Base-by-base conservation (phyloP, 2,113 vertebrate genomes). In the Brachirus orientalis region DNA sequence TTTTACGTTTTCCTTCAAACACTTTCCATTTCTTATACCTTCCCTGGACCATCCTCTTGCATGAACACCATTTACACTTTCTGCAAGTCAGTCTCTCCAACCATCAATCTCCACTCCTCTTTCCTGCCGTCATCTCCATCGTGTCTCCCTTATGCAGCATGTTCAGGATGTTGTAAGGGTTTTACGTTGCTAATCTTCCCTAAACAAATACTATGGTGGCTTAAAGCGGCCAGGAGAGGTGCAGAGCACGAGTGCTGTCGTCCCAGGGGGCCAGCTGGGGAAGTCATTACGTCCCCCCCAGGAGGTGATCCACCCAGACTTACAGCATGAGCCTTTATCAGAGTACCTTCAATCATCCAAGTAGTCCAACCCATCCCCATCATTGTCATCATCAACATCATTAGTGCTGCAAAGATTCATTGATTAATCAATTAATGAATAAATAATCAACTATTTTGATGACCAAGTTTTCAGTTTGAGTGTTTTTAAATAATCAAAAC, bases 111-210 rank as follows among this genome's bases (percentile, higher is more conserved):
- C 71, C 55, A 75, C 75, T 60, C 50, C 64, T 64, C 69, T 68
- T 77, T 83, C 82, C 64, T 46, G 67, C 77, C 56, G 65, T 81
- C 75, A 48, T 56, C 75, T 80, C 70, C 82, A 73, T 57, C 20
- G 46, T 8, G 52, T 79, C 80, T 78, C 63, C 71, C 79, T 81
- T 63, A 77, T 22, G 56, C 85, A 88, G 81, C 68, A 55, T 87
- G 87, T 90, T 86, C 89, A 89, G 90, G 90, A 91, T 90, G 91
- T 90, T 88, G 88, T 92, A 89, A 88, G 90, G 91, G 79, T 90
- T 93, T 94, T 92, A 93, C 88, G 85, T 90, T 90, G 81, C 91
- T 94, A 93, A 94, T 94, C 92, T 93, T 91, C 63, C 86, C 86
- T 91, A 94, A 94, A 93, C 89, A 94, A 93, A 93, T 90, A 91